Base-by-base conservation (phyloP, 2,888 invertebrate genomes). In the Ephialtes manifestator region DNA sequence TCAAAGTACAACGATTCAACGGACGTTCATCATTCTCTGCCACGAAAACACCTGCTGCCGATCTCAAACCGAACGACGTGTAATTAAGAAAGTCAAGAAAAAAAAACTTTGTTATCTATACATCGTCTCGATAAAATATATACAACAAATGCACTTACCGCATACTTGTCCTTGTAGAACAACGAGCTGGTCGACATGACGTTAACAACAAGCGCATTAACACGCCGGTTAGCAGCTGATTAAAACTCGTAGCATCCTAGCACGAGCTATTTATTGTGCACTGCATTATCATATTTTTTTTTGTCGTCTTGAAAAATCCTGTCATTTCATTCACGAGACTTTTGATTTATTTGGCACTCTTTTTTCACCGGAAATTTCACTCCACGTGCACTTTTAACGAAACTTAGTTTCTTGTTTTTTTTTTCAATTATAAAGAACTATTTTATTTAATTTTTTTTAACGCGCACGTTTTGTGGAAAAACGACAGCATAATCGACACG, bases 121-220 rank as follows among this genome's bases (percentile, higher is more conserved):
- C 13, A 46, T 15, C 46, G 15, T 46, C 4, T 1, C 46, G 18
- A 51, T 51, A 51, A 53, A 28, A 31, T 53, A 72, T 72, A 70
- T 70, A 81, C 46, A 65, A 55, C 4, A 67, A 83, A 81, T 55
- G 55, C 28, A 92, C 93, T 93, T 88, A 93, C 93, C 88, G 92
- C 89, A 87, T 91, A 93, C 87, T 93, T 93, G 89, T 93, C 93
- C 91, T 93, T 93, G 91, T 93, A 93, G 87, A 93, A 93, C 78
- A 93, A 90, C 85, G 93, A 93, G 86, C 92, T 93, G 83, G 92
- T 92, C 91, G 93, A 93, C 93, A 93, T 93, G 91, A 84, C 89
- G 90, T 87, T 82, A 85, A 87, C 78, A 83, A 82, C 85, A 74
- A 72, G 68, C 46, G 83, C 85, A 86, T 88, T 88, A 88, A 86